phyloP scores from a whole-genome alignment of 2,113 vertebrate genomes.

The Clarias batrachus region DNA sequence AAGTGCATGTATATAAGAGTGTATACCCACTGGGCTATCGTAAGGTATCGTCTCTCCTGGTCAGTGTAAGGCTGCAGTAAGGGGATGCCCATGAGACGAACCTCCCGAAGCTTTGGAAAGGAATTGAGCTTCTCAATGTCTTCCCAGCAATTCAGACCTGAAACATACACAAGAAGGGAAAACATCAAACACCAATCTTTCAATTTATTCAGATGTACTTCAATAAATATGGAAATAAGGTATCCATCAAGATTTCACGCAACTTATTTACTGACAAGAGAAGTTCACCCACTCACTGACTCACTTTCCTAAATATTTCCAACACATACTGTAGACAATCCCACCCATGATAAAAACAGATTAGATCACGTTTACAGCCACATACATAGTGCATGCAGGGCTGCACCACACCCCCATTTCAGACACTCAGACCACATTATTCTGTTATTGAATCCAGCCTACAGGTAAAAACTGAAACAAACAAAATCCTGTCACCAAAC shows the following conservation, averaged over 20 bases:
- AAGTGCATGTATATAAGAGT: neutral
- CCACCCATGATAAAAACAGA: too few species aligned
- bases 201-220: neutral
- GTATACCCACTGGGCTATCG: conserved; percentile 79
- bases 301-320: too few species aligned
- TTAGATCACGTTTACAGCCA: too few species aligned
- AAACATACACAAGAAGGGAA: conserved; percentile 16
- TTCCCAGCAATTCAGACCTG: conserved; percentile 90
- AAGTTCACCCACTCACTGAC: too few species aligned
- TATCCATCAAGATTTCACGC: neutral
- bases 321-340: too few species aligned
- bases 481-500: too few species aligned
- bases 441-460: too few species aligned
- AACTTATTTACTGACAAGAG: neutral
- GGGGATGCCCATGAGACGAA: conserved; percentile 88
- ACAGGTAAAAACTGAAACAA: too few species aligned
- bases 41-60: conserved; percentile 86
- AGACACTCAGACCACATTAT: too few species aligned
- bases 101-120: conserved; percentile 91
- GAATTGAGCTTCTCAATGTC: conserved; percentile 92
- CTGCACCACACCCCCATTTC: too few species aligned
- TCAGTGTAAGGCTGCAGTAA: conserved; percentile 87
- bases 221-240: neutral
- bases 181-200: neutral
- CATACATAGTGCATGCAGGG: too few species aligned